Evolutionary conservation across 1,140 invertebrate genomes (phyloP).

Genomic region (Spodoptera frugiperda): DNA sequence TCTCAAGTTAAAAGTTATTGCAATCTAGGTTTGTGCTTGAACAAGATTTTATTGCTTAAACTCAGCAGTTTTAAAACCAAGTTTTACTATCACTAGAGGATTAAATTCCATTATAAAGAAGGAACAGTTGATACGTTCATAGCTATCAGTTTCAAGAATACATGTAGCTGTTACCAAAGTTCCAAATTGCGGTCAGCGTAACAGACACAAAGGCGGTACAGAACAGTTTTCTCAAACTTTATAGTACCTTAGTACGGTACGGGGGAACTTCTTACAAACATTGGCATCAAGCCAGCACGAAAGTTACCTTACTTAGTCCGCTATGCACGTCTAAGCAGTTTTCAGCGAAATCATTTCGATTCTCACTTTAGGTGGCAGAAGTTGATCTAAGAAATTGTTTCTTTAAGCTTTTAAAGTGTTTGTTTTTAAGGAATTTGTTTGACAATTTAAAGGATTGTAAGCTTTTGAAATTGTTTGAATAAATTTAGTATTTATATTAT

Average conservation of each 20-base stretch:
- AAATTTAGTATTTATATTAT: too few relatives aligned
- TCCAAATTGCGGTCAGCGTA: slow-evolving; percentile 25
- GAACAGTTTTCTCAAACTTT: slow-evolving; percentile 57
- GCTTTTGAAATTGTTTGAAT: neutral
- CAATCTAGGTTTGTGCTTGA: too few relatives aligned
- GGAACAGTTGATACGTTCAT: slow-evolving; percentile 11
- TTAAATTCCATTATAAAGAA: neutral
- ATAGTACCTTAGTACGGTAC: slow-evolving; percentile 57
- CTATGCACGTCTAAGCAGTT: slow-evolving; percentile 60
- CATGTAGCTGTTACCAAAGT: slow-evolving; percentile 6
- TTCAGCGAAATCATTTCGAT: slow-evolving; percentile 56
- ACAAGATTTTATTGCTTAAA: too few relatives aligned
- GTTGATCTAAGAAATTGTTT: slow-evolving; percentile 46
- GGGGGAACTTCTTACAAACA: slow-evolving; percentile 62
- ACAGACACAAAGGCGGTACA: slow-evolving; percentile 50
- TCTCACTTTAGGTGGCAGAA: slow-evolving; percentile 43
- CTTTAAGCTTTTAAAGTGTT: slow-evolving; percentile 13
- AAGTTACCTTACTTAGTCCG: slow-evolving; percentile 61
- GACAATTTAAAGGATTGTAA: neutral
- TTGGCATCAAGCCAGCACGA: slow-evolving; percentile 58
- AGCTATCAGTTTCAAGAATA: slow-evolving; percentile 4
- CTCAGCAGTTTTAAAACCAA: too few relatives aligned
- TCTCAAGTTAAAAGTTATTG: too few relatives aligned
- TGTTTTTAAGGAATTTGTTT: neutral
- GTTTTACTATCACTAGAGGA: too few relatives aligned